Conservation (phyloP, 2,113 vertebrate species). For the Harpagus bidentatus region DNA sequence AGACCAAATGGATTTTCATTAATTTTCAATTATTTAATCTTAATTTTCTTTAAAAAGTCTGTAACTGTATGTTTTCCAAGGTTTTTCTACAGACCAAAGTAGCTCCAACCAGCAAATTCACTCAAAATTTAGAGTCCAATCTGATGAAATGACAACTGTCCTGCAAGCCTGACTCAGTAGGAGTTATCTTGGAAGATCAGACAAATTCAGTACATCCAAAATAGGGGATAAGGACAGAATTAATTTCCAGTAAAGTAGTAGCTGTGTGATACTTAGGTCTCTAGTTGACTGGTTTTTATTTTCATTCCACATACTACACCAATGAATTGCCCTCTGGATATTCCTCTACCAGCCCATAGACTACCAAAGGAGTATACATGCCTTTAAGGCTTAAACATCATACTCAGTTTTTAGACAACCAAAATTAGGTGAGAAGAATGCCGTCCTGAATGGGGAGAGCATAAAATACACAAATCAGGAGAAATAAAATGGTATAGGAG, state of each 20-base stretch:
- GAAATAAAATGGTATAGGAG: neutral
- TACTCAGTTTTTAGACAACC: neutral
- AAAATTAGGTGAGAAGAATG: neutral
- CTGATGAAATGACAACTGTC: neutral
- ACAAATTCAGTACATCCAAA: neutral
- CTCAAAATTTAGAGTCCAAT: neutral
- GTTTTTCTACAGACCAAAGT: neutral
- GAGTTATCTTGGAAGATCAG: neutral
- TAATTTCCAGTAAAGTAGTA: neutral
- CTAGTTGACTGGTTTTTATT: neutral
- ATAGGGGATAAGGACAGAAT: neutral
- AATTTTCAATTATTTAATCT: neutral
- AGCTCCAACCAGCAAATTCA: neutral
- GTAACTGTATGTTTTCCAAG: neutral
- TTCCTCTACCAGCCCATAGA: neutral
- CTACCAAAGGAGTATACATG: neutral
- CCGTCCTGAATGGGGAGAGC: neutral
- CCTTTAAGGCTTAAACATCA: neutral
- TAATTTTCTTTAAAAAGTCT: neutral
- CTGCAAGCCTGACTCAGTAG: neutral
- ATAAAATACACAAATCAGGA: neutral
- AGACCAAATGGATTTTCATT: neutral
- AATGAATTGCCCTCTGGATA: neutral
- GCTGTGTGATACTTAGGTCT: neutral
- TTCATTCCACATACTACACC: neutral